Conservation (phyloP, 2,797 vertebrate species). For the Diplodus puntazzo region DNA sequence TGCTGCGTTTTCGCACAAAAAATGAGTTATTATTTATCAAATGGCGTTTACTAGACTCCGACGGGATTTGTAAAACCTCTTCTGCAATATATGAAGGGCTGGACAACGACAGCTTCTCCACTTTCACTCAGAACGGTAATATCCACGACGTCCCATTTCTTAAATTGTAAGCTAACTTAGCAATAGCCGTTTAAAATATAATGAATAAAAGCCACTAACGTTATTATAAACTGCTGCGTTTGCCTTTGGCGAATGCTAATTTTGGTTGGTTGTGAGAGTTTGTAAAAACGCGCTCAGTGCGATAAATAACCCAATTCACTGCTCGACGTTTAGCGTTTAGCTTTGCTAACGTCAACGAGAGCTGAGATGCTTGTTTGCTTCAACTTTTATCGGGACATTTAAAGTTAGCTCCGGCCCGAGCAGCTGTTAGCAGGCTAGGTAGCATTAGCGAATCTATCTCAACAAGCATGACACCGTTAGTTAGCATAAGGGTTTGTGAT, state of each 20-base stretch:
- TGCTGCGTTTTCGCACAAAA: constrained; percentile 29
- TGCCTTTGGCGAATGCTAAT: constrained; percentile 4
- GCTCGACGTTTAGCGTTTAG: neutral
- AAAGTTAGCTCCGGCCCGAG: constrained; percentile 52
- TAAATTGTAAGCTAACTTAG: constrained; percentile 54
- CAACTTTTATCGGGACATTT: constrained; percentile 51
- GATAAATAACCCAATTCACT: neutral
- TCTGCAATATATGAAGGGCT: neutral
- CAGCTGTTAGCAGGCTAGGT: constrained; percentile 43
- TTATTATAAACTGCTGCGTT: constrained; percentile 9
- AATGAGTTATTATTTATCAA: constrained; percentile 25
- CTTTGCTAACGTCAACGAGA: neutral
- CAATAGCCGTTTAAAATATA: constrained; percentile 42
- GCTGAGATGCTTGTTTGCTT: constrained; percentile 4
- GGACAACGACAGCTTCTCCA: neutral
- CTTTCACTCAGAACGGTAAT: constrained; percentile 55
- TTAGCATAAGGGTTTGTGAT: neutral
- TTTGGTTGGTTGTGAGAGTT: neutral
- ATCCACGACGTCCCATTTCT: neutral
- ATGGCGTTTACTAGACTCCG: constrained; percentile 24
- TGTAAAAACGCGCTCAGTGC: neutral
- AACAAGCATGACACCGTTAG: neutral
- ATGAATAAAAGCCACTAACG: constrained; percentile 3
- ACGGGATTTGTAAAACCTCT: neutral
- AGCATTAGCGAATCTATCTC: constrained; percentile 23